Evolutionary conservation across 2,888 invertebrate genomes (phyloP).

Genomic region (Dorcus parallelipipedus): DNA sequence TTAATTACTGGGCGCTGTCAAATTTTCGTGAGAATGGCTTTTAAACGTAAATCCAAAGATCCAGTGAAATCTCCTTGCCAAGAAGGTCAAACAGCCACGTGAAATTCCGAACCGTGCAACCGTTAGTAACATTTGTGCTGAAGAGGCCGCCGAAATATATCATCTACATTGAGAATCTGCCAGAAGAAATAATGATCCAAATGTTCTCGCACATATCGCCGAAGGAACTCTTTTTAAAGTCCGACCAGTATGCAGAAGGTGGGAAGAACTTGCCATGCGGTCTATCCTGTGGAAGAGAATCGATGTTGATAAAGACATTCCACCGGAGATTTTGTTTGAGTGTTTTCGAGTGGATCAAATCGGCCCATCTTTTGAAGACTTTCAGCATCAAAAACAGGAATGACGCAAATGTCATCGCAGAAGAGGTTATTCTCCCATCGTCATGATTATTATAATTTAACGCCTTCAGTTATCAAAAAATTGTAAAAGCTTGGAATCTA

Average conservation of each 20-base stretch:
- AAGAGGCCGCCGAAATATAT: conserved; percentile 3
- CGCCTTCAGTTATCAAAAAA: conserved; percentile 17
- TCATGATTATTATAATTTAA: not conserved
- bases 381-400: conserved; percentile 17
- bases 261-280: conserved; percentile 17
- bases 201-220: conserved; percentile 19
- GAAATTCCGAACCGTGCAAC: conserved; percentile 3
- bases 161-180: conserved; percentile 14
- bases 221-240: conserved; percentile 21
- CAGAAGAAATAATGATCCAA: conserved; percentile 19
- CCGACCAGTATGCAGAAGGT: conserved; percentile 21
- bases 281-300: conserved; percentile 19
- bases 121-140: conserved; percentile 1
- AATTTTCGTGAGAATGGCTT: conserved; percentile 12
- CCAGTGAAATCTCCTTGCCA: conserved; percentile 9
- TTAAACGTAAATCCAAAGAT: conserved; percentile 9
- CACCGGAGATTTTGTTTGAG: conserved; percentile 12
- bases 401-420: conserved; percentile 18
- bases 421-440: conserved; percentile 3
- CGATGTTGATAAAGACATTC: conserved; percentile 13
- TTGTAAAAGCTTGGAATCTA: conserved; percentile 19
- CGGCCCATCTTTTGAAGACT: conserved; percentile 14
- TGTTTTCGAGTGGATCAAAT: conserved; percentile 22
- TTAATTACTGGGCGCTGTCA: not conserved
- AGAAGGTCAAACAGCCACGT: conserved; percentile 4